Conservation (phyloP, 2,113 vertebrate species). For the Scolopax mira region DNA sequence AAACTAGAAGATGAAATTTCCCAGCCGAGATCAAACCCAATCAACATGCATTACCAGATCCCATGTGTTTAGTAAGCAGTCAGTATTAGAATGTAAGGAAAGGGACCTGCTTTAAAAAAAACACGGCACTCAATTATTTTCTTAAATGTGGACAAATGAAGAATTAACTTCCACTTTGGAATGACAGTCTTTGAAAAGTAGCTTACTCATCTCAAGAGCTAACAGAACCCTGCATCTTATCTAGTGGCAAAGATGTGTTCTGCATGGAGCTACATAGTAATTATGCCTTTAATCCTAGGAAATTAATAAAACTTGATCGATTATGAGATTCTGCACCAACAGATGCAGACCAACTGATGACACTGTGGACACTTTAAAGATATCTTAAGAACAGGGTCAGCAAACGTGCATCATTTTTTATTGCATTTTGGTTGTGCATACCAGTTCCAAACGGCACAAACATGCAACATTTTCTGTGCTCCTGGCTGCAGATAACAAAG, state of each 20-base stretch:
- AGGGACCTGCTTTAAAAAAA: background rate
- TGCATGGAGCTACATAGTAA: background rate
- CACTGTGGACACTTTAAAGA: slow-evolving; percentile 30
- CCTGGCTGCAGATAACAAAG: background rate
- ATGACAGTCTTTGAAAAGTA: background rate
- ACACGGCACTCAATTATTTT: background rate
- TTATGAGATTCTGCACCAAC: background rate
- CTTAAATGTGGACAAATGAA: background rate
- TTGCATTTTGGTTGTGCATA: background rate
- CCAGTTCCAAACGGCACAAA: background rate
- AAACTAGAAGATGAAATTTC: background rate
- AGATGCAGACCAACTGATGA: slow-evolving; percentile 8
- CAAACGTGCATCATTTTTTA: background rate
- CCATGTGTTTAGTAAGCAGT: background rate
- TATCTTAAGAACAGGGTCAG: slow-evolving; percentile 7
- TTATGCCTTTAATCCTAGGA: slow-evolving; percentile 24
- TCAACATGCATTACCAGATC: background rate
- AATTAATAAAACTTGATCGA: slow-evolving; percentile 52
- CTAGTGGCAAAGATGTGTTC: background rate
- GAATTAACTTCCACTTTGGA: background rate
- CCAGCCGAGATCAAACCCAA: background rate
- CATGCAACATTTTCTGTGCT: background rate
- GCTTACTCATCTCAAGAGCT: background rate
- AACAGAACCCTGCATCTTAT: background rate
- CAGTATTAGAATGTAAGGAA: background rate